Evolutionary conservation across 2,113 vertebrate species (phyloP), one percentile per base, ranked within the genome.

Genomic region (Procavia capensis): DNA sequence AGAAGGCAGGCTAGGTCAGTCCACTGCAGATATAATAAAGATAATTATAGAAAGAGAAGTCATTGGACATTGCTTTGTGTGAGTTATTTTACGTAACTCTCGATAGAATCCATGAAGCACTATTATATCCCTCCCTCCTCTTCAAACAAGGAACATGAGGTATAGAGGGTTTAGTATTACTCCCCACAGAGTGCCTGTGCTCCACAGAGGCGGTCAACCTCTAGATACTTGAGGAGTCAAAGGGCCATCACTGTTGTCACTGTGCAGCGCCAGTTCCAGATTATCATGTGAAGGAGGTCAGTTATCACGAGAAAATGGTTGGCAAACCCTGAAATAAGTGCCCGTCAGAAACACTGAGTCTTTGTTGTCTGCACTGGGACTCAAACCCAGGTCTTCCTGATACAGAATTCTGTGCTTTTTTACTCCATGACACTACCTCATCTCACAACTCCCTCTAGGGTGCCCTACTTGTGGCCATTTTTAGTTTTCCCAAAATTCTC

Each of bases 11-110:
- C n/a, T n/a, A n/a, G n/a, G n/a, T n/a, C n/a, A n/a, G n/a, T 43
- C 50, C 86, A 61, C 85, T 86, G 68, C 14, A 78, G 43, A 83
- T 87, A 45, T n/a, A 91, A 66, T 64, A n/a, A 88, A 75, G 19
- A 78, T 66, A 82, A 83, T 70, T n/a, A 29, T 80, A 61, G 76
- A 24, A 85, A 9, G n/a, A 94, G 25, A 41, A 80, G 54, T 54
- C 66, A 39, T 10, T 92, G 9, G 7, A 89, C 4, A 88, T 89
- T 93, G 93, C 13, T 85, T 41, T 93, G 2, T 81, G 91, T 70
- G 36, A 16, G 39, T n/a, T 82, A 76, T 41, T 50, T 85, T 57
- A 89, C 74, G 89, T 93, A 72, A 82, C 66, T 11, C 24, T 78
- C 39, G 64, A 54, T n/a, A 83, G 2, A 80, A 27, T 14, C 34